A percentile compares a stretch with the other conserved stretches of the same genome.
Conservation (phyloP, 2,888 invertebrate species). For the Plutella xylostella region DNA sequence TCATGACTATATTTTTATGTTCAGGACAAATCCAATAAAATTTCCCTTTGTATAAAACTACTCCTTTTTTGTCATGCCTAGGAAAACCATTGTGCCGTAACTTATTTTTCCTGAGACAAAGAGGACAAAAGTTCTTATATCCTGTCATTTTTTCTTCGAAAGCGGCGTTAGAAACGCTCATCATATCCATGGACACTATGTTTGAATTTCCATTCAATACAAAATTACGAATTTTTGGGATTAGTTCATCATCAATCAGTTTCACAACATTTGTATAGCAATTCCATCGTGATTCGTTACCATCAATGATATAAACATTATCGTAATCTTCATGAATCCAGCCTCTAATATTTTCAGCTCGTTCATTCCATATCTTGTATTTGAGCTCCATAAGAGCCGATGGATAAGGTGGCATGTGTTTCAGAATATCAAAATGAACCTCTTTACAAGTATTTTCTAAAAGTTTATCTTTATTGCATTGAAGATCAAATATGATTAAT, state of each 20-base stretch:
- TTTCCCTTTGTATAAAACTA: conserved; percentile 63
- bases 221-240: conserved; percentile 61
- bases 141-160: conserved; percentile 58
- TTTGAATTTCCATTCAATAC: conserved; percentile 50
- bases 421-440: conserved; percentile 36
- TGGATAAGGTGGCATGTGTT: conserved; percentile 43
- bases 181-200: conserved; percentile 56
- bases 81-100: conserved; percentile 49
- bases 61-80: conserved; percentile 62
- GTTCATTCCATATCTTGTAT: conserved; percentile 47
- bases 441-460: conserved; percentile 47
- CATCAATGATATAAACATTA: conserved; percentile 61
- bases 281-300: conserved; percentile 65
- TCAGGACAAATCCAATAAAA: conserved; percentile 73
- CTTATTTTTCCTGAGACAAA: conserved; percentile 57
- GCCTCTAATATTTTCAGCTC: conserved; percentile 36
- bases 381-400: conserved; percentile 45
- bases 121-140: conserved; percentile 69
- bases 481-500: conserved; percentile 65
- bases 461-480: conserved; percentile 37
- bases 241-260: conserved; percentile 36
- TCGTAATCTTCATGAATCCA: conserved; percentile 68
- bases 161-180: conserved; percentile 68
- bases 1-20: conserved; percentile 59
- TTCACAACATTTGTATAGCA: conserved; percentile 53